These are phyloP conservation scores for Cyclopterus lumpus DNA, from an alignment of 2,797 vertebrate genomes.

Conservation along the genomic window DNA sequence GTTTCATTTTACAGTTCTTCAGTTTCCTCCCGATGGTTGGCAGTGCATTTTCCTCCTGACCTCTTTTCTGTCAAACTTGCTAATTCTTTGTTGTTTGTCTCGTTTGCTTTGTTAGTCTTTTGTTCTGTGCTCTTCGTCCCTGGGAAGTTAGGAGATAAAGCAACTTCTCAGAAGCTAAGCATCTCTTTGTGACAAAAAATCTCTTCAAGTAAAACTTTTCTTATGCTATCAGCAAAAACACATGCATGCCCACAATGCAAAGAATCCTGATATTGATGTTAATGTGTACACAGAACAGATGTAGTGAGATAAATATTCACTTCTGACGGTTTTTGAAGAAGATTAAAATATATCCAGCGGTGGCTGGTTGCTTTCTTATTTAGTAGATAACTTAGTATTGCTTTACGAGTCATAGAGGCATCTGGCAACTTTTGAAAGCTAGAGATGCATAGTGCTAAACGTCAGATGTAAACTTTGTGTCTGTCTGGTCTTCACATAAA, in stretches of 20 bases:
- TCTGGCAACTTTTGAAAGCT: conserved; percentile 22
- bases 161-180: conserved; percentile 18
- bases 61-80: conserved; percentile 39
- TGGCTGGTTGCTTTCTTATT: conserved; percentile 10
- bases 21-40: conserved; percentile 39
- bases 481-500: conserved; percentile 33
- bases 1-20: conserved; percentile 38
- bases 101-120: conserved; percentile 46
- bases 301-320: conserved; percentile 24
- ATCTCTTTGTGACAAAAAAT: conserved; percentile 26
- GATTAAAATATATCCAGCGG: not conserved
- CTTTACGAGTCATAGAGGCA: conserved; percentile 16
- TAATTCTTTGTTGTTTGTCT: conserved; percentile 47
- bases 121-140: conserved; percentile 18
- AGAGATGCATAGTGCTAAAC: conserved; percentile 16
- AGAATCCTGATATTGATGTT: not conserved
- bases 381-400: conserved; percentile 6
- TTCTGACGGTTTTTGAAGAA: conserved; percentile 21
- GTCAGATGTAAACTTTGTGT: conserved; percentile 33
- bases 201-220: conserved; percentile 13
- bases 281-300: conserved; percentile 1
- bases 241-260: not conserved
- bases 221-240: conserved; percentile 15
- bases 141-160: conserved; percentile 26
- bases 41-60: conserved; percentile 40